These are phyloP conservation scores for Archaeoteleia sp. DNA, from an alignment of 2,888 invertebrate species.

Conservation along the genomic window DNA sequence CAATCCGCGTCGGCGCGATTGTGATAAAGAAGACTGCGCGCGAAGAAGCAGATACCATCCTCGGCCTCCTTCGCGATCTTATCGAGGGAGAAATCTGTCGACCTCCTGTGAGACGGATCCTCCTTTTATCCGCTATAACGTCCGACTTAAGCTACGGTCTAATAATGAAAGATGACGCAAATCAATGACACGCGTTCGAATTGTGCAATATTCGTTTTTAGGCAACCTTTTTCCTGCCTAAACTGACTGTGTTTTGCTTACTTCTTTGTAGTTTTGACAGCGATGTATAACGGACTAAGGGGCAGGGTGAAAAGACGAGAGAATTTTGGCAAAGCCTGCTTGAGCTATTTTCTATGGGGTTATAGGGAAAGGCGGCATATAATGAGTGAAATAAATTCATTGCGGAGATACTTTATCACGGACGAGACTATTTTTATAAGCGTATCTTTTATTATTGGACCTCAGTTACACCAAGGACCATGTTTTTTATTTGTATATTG, in stretches of 20 bases:
- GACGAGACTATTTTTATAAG: conserved; percentile 52
- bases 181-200: conserved; percentile 42
- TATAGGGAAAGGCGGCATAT: conserved; percentile 9
- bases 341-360: conserved; percentile 22
- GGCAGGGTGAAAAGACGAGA: background rate
- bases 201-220: conserved; percentile 40
- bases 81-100: conserved; percentile 53
- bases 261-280: conserved; percentile 9
- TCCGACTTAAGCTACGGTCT: conserved; percentile 63
- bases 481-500: conserved; percentile 74
- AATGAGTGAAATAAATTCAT: conserved; percentile 20
- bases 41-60: conserved; percentile 46
- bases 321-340: background rate
- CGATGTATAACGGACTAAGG: background rate
- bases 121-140: conserved; percentile 53
- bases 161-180: conserved; percentile 66
- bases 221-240: conserved; percentile 31
- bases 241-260: conserved; percentile 6
- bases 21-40: conserved; percentile 71
- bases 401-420: conserved; percentile 35
- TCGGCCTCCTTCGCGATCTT: conserved; percentile 59
- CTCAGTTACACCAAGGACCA: conserved; percentile 66
- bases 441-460: conserved; percentile 71
- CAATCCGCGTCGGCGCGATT: conserved; percentile 71
- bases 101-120: conserved; percentile 47